phyloP scores from a whole-genome alignment of 2,888 invertebrate genomes.

The Lordiphosa andalusiaca region DNA sequence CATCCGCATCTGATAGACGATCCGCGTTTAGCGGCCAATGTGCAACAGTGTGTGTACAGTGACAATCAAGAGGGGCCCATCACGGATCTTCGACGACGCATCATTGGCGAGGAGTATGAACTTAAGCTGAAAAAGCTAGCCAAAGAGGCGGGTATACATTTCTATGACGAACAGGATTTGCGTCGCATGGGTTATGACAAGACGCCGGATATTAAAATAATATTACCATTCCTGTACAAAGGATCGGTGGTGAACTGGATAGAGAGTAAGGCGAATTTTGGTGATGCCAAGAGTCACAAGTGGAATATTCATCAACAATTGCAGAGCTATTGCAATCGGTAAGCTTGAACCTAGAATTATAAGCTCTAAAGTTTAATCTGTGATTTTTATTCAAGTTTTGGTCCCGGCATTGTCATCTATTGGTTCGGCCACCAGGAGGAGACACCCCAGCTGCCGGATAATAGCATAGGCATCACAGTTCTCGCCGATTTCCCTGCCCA shows the following conservation, averaged over 20 bases:
- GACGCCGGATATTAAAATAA: conserved; percentile 95
- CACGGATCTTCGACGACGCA: conserved; percentile 89
- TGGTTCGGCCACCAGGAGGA: conserved; percentile 94
- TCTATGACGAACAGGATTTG: conserved; percentile 89
- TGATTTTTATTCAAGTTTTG: conserved; percentile 83
- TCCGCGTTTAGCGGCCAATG: conserved; percentile 71
- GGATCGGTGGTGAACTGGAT: conserved; percentile 96
- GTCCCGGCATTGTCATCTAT: conserved; percentile 95
- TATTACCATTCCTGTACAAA: conserved; percentile 92
- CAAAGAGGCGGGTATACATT: conserved; percentile 83
- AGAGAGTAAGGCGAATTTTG: conserved; percentile 97
- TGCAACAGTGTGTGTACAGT: conserved; percentile 86
- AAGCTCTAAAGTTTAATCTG: no score
- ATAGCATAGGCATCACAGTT: conserved; percentile 83
- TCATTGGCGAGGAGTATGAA: conserved; percentile 92
- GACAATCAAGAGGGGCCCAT: conserved; percentile 93
- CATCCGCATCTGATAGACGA: conserved; percentile 76
- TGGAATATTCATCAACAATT: conserved; percentile 92
- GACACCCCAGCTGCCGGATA: conserved; percentile 82
- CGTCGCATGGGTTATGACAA: conserved; percentile 93
- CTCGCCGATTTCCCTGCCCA: conserved; percentile 82
- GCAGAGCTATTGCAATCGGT: conserved; percentile 92
- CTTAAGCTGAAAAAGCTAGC: conserved; percentile 81
- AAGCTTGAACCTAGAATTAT: not conserved
- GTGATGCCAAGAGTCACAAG: conserved; percentile 89